phyloP scores from a whole-genome alignment of 2,888 invertebrate species.

The Molanna angustata region DNA sequence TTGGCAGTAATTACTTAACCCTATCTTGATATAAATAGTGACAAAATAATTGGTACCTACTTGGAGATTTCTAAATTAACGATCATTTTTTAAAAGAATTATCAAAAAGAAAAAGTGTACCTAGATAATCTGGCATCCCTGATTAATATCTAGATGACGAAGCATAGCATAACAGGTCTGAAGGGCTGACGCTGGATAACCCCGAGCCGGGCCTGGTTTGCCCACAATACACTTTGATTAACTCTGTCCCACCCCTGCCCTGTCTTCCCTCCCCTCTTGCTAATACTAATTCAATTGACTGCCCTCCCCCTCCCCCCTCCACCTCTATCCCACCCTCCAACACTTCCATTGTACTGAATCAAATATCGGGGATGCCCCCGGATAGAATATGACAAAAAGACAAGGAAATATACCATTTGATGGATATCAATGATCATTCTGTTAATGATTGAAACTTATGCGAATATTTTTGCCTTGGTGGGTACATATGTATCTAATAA shows the following conservation, averaged over 20 bases:
- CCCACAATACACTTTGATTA: slow-evolving; percentile 30
- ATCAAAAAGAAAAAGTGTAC: too few relatives aligned
- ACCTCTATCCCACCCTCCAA: background rate
- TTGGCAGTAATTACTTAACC: too few relatives aligned
- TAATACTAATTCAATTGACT: slow-evolving; percentile 33
- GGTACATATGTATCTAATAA: too few relatives aligned
- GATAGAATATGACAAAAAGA: slow-evolving; percentile 3
- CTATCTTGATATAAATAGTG: too few relatives aligned
- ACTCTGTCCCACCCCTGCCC: slow-evolving; percentile 17
- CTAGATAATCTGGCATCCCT: background rate
- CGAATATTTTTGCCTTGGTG: too few relatives aligned
- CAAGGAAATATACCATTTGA: slow-evolving; percentile 8
- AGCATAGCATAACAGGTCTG: too few relatives aligned
- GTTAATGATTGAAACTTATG: background rate
- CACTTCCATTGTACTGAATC: too few relatives aligned
- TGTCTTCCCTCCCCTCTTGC: slow-evolving; percentile 18
- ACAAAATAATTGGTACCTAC: too few relatives aligned
- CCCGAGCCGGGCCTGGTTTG: background rate
- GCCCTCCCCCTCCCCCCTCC: slow-evolving; percentile 6
- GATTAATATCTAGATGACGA: slow-evolving; percentile 2
- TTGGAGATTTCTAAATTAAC: too few relatives aligned
- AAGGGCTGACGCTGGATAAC: too few relatives aligned
- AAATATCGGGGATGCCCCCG: background rate
- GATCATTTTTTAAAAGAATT: too few relatives aligned
- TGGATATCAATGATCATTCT: background rate